A percentile compares a stretch with the other conserved stretches of the same genome.
These are phyloP conservation scores for Anseranas semipalmata DNA, from an alignment of 2,113 vertebrate genomes.

Conservation along the genomic window DNA sequence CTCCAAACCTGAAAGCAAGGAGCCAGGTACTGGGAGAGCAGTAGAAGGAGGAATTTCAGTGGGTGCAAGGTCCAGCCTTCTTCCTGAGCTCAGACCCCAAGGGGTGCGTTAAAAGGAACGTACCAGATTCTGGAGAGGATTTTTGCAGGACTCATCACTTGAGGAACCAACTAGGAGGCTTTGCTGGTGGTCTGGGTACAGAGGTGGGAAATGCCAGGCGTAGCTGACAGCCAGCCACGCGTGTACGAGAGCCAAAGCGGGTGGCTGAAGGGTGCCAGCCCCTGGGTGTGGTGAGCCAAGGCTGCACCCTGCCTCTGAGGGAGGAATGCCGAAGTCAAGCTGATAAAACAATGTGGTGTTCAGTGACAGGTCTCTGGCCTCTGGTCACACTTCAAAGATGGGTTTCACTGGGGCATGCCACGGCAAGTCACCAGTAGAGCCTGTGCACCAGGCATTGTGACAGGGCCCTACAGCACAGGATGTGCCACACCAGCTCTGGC, in stretches of 20 bases:
- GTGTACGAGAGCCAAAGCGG: neutral
- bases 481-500: neutral
- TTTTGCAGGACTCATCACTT: fast-evolving
- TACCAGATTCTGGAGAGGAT: neutral
- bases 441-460: neutral
- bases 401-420: neutral
- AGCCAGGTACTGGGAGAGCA: neutral
- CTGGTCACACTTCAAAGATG: neutral
- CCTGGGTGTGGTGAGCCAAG: fast-evolving
- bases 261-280: neutral
- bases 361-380: neutral
- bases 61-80: neutral
- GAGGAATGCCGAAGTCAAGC: neutral
- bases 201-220: neutral
- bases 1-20: neutral
- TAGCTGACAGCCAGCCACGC: neutral
- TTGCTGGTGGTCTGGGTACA: fast-evolving
- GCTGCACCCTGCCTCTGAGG: neutral
- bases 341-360: neutral
- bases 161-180: neutral
- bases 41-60: neutral
- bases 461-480: neutral
- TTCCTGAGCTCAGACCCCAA: neutral
- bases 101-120: neutral
- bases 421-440: neutral